Conservation (phyloP, 2,797 vertebrate genomes). For the Jordanella pulchra region DNA sequence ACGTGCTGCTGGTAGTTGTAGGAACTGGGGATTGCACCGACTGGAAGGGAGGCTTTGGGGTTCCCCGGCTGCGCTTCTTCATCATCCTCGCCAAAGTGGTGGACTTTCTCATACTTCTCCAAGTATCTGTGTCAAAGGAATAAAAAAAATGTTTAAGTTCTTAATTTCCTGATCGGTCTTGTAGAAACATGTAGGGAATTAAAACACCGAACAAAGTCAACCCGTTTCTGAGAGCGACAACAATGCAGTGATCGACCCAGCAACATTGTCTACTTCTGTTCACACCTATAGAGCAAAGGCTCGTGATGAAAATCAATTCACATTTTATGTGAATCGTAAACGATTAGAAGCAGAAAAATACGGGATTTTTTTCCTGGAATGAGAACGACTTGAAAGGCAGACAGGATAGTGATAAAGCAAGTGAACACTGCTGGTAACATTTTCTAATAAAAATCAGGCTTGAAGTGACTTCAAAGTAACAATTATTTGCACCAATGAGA, state of each 20-base stretch:
- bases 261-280: no score
- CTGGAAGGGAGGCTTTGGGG: conserved; percentile 94
- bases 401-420: no score
- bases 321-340: not conserved
- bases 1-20: conserved; percentile 99
- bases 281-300: no score
- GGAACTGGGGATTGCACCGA: conserved; percentile 97
- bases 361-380: not conserved
- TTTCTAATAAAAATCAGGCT: no score
- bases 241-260: no score
- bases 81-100: conserved; percentile 99
- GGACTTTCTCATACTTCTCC: conserved; percentile 99
- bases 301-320: no score
- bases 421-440: no score
- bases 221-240: not conserved
- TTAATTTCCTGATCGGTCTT: no score
- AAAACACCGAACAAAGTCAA: not conserved
- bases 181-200: no score
- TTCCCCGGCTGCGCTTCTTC: conserved; percentile 97
- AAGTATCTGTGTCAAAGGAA: conserved; percentile 85
- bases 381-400: no score
- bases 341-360: not conserved
- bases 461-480: no score
- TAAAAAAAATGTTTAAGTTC: not conserved
- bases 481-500: no score